Percentiles rank a stretch among this genome's conserved stretches.
These are phyloP conservation scores for Hypomesus transpacificus DNA, from an alignment of 2,113 vertebrate species.

Conservation along the genomic window DNA sequence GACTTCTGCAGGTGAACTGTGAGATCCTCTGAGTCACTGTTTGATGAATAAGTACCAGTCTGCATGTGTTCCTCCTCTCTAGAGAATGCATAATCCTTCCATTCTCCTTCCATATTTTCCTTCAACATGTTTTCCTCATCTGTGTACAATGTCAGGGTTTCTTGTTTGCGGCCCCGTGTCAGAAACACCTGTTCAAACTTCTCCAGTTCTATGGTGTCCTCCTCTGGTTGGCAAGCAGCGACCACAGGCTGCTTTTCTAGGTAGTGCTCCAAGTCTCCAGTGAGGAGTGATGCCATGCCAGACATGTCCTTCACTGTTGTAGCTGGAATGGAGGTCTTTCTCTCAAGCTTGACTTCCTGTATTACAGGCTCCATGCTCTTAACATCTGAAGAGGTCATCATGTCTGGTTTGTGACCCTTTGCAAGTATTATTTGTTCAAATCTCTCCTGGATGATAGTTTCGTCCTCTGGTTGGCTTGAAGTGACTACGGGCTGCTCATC, in stretches of 20 bases:
- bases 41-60: background rate
- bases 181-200: constrained; percentile 58
- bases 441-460: constrained; percentile 47
- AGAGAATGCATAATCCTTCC: background rate
- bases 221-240: constrained; percentile 44
- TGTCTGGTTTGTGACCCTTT: constrained; percentile 54
- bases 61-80: background rate
- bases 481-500: constrained; percentile 33
- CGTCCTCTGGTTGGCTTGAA: constrained; percentile 36
- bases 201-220: constrained; percentile 52
- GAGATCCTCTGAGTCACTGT: background rate
- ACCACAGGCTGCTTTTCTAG: constrained; percentile 45
- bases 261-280: constrained; percentile 64
- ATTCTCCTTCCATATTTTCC: constrained; percentile 12
- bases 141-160: constrained; percentile 68
- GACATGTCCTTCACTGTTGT: constrained; percentile 53
- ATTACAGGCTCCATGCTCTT: background rate
- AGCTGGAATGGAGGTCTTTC: constrained; percentile 39
- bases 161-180: constrained; percentile 69
- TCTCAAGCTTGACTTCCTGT: constrained; percentile 43
- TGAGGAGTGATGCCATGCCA: constrained; percentile 65
- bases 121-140: background rate
- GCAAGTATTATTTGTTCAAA: constrained; percentile 48
- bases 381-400: constrained; percentile 12
- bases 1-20: background rate